Evolutionary conservation across 2,797 vertebrate species (phyloP), one percentile per base, ranked within the genome.

Genomic region (Diplodus sargus): DNA sequence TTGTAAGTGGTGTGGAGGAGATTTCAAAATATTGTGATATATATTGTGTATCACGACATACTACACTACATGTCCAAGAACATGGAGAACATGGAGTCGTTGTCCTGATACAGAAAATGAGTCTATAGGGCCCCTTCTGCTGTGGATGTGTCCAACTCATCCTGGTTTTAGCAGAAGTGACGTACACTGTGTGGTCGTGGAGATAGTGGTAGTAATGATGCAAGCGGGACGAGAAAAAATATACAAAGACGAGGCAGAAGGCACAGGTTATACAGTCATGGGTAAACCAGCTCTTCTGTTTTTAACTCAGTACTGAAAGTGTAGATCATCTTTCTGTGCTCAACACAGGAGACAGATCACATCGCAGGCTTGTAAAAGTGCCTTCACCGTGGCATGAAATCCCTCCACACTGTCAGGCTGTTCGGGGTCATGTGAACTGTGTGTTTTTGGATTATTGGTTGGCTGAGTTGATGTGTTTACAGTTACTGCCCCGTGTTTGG

Each of bases 391-490:
- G 25, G 1, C 47, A 23, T 69, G 16, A 68, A 73, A 60, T n/a
- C 45, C 57, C 66, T 64, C 49, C 60, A 54, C 58, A 4, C 62
- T 69, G 23, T 49, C 53, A 30, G 56, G 57, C 70, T 42, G 23
- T 62, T 10, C 60, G 23, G 34, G 66, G 57, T 85, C 66, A 58
- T 82, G 51, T 83, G 42, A 86, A 61, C 69, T 82, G 62, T 79
- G 73, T 74, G 78, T 72, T 70, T 69, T 45, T 23, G 39, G 89
- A 91, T 91, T 84, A 91, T 70, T 81, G 73, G 70, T 69, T 42
- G 68, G 51, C 65, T 64, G 60, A 64, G 61, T 70, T 70, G 74
- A 79, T 85, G 69, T 70, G 49, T 88, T 86, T 84, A 83, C 52
- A 52, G 83, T 68, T 69, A n/a, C n/a, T 60, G 81, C 81, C 20